phyloP scores from a whole-genome alignment of 1,140 invertebrate species.

The Drosophila pseudoananassae region DNA sequence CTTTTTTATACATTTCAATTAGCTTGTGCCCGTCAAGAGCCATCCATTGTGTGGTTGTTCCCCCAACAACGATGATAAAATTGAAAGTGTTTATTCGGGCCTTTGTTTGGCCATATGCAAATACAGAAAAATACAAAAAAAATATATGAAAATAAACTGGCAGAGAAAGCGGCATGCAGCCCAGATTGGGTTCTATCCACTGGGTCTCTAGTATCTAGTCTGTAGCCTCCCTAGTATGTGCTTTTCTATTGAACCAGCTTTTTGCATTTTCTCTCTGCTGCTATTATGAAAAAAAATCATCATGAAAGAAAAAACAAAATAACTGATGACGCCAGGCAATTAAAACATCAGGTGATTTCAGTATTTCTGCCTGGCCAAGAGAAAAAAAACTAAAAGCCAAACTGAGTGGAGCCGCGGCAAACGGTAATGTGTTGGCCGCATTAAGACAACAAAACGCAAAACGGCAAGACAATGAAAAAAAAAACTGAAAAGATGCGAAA shows the following conservation, averaged over 20 bases:
- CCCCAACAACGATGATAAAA: constrained; percentile 36
- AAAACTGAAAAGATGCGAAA: constrained; percentile 23
- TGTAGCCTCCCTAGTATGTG: constrained; percentile 1
- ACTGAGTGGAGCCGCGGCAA: constrained; percentile 18
- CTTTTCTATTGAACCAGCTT: constrained; percentile 40
- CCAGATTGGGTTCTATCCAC: constrained; percentile 1
- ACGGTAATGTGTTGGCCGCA: constrained; percentile 43
- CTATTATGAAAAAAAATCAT: not conserved
- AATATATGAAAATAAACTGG: not conserved
- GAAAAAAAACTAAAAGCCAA: too few relatives aligned
- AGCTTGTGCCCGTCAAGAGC: constrained; percentile 17
- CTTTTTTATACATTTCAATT: constrained; percentile 79
- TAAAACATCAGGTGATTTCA: constrained; percentile 79
- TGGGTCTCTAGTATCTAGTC: not conserved
- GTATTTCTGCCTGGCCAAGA: constrained; percentile 46
- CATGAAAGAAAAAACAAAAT: constrained; percentile 14
- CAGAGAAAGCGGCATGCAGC: constrained; percentile 7
- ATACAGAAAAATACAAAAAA: not conserved
- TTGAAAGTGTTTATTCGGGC: constrained; percentile 42
- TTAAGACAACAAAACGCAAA: constrained; percentile 8
- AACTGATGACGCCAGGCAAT: constrained; percentile 73
- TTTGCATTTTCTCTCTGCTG: constrained; percentile 27
- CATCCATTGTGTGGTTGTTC: constrained; percentile 12
- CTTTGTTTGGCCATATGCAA: constrained; percentile 40
- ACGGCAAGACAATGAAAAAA: not conserved